phyloP scores from a whole-genome alignment of 2,113 vertebrate genomes.

The Rattus rattus region DNA sequence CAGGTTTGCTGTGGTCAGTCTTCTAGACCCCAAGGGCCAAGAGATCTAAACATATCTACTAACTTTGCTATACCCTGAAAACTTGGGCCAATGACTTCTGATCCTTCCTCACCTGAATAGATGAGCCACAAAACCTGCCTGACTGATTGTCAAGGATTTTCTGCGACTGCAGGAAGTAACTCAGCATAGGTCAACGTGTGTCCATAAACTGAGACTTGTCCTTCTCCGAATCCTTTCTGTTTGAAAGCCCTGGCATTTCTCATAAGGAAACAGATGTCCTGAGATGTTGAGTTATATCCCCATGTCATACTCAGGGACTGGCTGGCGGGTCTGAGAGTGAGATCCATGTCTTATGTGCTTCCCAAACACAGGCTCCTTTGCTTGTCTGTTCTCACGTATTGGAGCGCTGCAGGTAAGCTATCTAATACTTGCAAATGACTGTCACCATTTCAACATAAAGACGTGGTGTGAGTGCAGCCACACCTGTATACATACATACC shows the following conservation, averaged over 20 bases:
- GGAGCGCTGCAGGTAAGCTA: too few relatives aligned
- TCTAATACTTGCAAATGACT: not conserved
- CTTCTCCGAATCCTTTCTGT: accelerated
- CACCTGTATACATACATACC: accelerated
- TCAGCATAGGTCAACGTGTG: accelerated
- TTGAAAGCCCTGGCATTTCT: not conserved
- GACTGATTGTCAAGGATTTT: accelerated
- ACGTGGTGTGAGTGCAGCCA: not conserved
- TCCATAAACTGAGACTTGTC: not conserved
- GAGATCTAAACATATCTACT: too few relatives aligned
- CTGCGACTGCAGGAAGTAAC: accelerated
- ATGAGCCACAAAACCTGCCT: accelerated
- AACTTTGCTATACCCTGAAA: not conserved
- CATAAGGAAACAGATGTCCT: accelerated
- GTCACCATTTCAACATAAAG: not conserved
- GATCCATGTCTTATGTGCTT: accelerated
- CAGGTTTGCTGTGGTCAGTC: not conserved
- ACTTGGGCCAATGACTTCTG: not conserved
- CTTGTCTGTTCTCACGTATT: not conserved
- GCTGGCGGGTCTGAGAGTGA: not conserved
- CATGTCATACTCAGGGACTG: too few relatives aligned
- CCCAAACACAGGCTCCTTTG: not conserved
- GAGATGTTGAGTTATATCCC: not conserved
- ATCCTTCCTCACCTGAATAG: not conserved
- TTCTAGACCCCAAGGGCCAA: not conserved